phyloP scores from a whole-genome alignment of 2,113 vertebrate species.

The Eurystomus gularis region DNA sequence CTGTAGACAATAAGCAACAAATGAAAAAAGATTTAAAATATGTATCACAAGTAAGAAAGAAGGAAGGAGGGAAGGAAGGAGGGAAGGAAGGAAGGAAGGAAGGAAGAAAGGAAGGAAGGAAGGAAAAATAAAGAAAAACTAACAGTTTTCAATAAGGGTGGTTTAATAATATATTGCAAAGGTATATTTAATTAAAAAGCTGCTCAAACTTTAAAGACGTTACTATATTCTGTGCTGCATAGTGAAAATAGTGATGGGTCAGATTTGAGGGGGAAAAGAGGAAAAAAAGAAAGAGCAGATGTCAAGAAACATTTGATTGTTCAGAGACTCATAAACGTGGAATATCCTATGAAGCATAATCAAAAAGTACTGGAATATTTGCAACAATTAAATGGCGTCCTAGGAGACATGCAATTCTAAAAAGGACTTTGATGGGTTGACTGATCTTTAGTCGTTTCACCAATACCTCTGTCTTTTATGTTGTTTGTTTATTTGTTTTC shows the following conservation, averaged over 20 bases:
- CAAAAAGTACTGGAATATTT: not conserved
- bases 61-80: not conserved
- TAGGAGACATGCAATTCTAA: not conserved
- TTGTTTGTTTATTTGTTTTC: not conserved
- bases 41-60: not conserved
- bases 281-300: not conserved
- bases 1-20: not conserved
- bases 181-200: not conserved
- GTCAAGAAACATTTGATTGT: constrained; percentile 6
- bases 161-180: not conserved
- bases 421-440: not conserved
- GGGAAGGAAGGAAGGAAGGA: too few species aligned
- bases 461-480: not conserved
- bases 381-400: not conserved
- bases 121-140: not conserved
- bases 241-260: not conserved
- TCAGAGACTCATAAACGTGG: constrained; percentile 20
- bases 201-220: not conserved
- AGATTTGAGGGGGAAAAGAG: not conserved
- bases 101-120: too few species aligned
- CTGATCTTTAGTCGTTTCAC: not conserved
- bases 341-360: not conserved
- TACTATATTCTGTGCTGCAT: not conserved
- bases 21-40: not conserved
- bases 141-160: not conserved